Percentiles rank a stretch among this genome's conserved stretches.
Evolutionary conservation across 2,797 vertebrate genomes (phyloP).

Genomic region (Scolopax bukidnonensis): DNA sequence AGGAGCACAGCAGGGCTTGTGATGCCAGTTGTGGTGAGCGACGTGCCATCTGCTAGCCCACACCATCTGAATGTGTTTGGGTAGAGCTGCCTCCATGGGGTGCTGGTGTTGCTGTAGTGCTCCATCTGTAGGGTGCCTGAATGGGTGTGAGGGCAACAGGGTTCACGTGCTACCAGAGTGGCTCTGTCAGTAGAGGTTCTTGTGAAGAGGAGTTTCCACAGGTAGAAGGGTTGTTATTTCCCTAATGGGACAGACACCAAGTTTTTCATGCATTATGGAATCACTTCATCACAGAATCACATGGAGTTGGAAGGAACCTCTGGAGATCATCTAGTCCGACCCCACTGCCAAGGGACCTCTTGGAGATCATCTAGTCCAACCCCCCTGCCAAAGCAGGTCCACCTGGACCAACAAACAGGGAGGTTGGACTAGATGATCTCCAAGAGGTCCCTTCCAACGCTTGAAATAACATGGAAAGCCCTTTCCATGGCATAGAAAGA

Average conservation of each 20-base stretch:
- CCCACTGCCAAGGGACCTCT: too few species aligned
- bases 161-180: neutral
- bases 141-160: fast-evolving
- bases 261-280: neutral
- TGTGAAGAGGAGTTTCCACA: neutral
- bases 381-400: too few species aligned
- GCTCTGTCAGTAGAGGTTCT: neutral
- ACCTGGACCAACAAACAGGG: too few species aligned
- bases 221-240: neutral
- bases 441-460: too few species aligned
- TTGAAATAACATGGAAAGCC: too few species aligned
- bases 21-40: neutral
- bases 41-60: fast-evolving
- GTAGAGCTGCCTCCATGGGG: neutral
- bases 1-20: fast-evolving
- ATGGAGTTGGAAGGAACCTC: too few species aligned
- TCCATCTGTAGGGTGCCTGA: fast-evolving
- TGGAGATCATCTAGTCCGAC: too few species aligned
- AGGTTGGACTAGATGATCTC: too few species aligned
- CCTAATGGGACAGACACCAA: neutral
- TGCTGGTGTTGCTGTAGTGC: neutral
- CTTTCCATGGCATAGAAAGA: neutral
- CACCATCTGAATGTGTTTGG: fast-evolving
- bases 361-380: too few species aligned
- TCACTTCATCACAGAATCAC: too few species aligned